Base-by-base conservation (phyloP, 2,113 vertebrate genomes). In the Datnioides undecimradiatus region DNA sequence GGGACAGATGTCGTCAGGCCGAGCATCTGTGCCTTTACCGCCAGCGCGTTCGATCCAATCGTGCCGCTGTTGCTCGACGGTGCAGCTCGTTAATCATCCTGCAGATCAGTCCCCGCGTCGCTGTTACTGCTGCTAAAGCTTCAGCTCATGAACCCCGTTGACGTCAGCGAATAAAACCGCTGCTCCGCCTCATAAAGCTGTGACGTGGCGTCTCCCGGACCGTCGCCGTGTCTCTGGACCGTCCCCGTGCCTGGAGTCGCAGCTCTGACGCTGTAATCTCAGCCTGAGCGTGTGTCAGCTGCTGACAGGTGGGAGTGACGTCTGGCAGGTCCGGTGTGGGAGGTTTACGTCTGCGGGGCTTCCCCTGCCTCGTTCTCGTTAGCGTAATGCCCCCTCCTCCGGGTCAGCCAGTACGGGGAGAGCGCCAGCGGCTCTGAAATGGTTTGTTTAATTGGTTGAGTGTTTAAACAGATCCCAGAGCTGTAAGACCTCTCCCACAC, bases 381-480 rank as follows among this genome's bases (percentile, higher is more conserved):
- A 48, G 51, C 72, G n/a, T 51, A 57, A 62, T 19, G 43, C 41
- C 16, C 16, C 23, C 6, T 73, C 63, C 73, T 55, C 34, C 9
- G 69, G 79, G 75, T 83, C 77, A 72, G 59, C 43, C 36, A 54
- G 66, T 70, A 31, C 5, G 23, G 43, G 33, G 70, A 52, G 40
- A 49, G 29, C 10, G 73, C 57, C 79, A 72, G 76, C 51, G 27
- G 57, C 75, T 66, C 65, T 51, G 70, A 72, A 57, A 23, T 55
- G 58, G 52, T 64, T 59, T 54, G 65, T 66, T 78, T 81, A 80
- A 85, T 67, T 78, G 71, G 73, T 29, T 11, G 55, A 65, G 68
- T 45, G 74, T 76, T 76, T 79, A 60, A 84, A 82, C 58, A 52
- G 74, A 78, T 75, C 84, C 82, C 66, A 71, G 68, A 68, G 58